Evolutionary conservation across 2,113 vertebrate genomes (phyloP), one percentile per base, ranked within the genome.

Genomic region (Dipodomys ordii): DNA sequence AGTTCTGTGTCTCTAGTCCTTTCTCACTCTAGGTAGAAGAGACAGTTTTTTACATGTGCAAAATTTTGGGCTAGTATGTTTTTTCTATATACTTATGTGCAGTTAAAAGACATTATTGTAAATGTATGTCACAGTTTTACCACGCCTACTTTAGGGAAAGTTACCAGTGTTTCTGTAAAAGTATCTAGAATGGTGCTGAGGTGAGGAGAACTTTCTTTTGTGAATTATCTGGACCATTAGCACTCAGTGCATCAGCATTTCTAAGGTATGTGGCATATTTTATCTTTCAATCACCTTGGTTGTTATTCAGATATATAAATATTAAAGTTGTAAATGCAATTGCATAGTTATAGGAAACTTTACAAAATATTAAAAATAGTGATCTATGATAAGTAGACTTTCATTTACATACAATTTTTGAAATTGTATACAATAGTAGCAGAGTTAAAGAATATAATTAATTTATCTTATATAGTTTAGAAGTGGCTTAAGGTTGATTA

Each of bases 271-370:
- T 23, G 32, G n/a, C 19, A 83, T 68, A 65, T 20, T 46, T 78
- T 90, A 9, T 87, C 22, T 90, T 87, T 87, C 20, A 87, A 9
- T 35, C 22, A 62, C 8, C 13, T 69, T 19, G 13, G 73, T 83
- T 87, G 46, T 95, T 87, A 87, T 64, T 71, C 64, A 77, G n/a
- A 79, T 82, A 81, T 23, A 81, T 7, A 82, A 27, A 71, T 44
- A 74, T 57, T n/a, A 71, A 89, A 79, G 85, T 57, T 65, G 28
- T 44, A 35, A 83, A 76, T 65, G 39, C 82, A 89, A 81, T 35
- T n/a, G 71, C 15, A 72, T 60, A 71, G 30, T 88, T 87, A 39
- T 0, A 67, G 64, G 30, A 86, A 92, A 86, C 62, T 72, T 16
- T 13, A 53, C 10, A 53, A 13, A 6, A 30, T 25, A 67, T 78